Percentiles rank a stretch among this genome's conserved stretches.
Evolutionary conservation across 2,113 vertebrate species (phyloP).

Genomic region (Rissa tridactyla): DNA sequence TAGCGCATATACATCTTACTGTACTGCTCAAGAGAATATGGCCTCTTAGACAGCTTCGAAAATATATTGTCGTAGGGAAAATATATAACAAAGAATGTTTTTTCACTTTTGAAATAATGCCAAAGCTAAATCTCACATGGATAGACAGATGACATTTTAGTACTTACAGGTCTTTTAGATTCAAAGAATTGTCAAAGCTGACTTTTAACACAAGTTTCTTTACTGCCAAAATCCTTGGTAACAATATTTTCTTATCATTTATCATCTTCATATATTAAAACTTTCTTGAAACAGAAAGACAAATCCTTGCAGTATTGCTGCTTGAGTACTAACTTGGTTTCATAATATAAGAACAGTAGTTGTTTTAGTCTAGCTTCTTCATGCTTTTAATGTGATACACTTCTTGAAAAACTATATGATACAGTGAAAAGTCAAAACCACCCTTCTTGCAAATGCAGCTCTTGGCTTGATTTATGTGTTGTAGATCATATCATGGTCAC

Average conservation of each 20-base stretch:
- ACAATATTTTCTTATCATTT: slow-evolving; percentile 27
- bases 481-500: background rate
- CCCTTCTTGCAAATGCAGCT: background rate
- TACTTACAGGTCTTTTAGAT: slow-evolving; percentile 42
- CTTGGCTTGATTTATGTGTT: background rate
- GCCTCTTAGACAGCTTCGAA: slow-evolving; percentile 23
- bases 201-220: slow-evolving; percentile 19
- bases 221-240: slow-evolving; percentile 36
- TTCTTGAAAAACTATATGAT: background rate
- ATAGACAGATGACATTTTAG: slow-evolving; percentile 62
- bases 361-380: background rate
- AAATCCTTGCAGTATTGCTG: slow-evolving; percentile 10
- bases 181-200: slow-evolving; percentile 62
- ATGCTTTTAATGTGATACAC: background rate
- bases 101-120: slow-evolving; percentile 60
- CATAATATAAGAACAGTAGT: background rate
- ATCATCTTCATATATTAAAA: slow-evolving; percentile 30
- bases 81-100: background rate
- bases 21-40: background rate
- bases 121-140: slow-evolving; percentile 51
- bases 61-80: slow-evolving; percentile 34
- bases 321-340: background rate
- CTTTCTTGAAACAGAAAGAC: slow-evolving; percentile 37
- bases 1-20: background rate
- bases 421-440: background rate